phyloP scores from a whole-genome alignment of 2,888 invertebrate genomes.

The Choreutis nemorana region DNA sequence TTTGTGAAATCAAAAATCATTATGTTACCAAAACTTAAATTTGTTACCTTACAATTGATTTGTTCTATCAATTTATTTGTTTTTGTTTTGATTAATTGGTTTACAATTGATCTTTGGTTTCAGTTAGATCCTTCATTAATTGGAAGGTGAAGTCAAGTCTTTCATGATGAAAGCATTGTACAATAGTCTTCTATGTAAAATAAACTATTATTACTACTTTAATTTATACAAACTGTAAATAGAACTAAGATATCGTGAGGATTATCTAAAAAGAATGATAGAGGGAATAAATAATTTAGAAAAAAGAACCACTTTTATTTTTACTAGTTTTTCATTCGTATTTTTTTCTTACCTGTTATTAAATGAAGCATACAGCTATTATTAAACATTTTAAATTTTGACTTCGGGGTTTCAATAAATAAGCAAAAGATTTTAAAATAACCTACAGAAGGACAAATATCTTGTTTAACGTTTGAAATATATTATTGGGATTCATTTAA shows the following conservation, averaged over 20 bases:
- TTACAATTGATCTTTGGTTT: constrained; percentile 12
- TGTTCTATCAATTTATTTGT: constrained; percentile 14
- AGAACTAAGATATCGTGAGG: constrained; percentile 56
- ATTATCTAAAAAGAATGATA: constrained; percentile 59
- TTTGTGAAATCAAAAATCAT: constrained; percentile 35
- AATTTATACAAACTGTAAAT: constrained; percentile 66
- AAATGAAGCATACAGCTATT: too few species aligned
- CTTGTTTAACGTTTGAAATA: too few species aligned
- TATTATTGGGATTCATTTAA: too few species aligned
- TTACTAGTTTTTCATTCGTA: too few species aligned
- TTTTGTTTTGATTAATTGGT: constrained; percentile 13
- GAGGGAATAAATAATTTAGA: constrained; percentile 59
- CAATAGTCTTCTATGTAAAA: constrained; percentile 58
- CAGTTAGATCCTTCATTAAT: constrained; percentile 16
- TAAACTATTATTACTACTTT: constrained; percentile 55
- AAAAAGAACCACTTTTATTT: constrained; percentile 12
- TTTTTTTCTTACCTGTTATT: too few species aligned
- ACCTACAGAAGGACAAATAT: too few species aligned
- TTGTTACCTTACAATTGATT: constrained; percentile 24
- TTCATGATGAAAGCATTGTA: constrained; percentile 53
- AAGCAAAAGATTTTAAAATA: too few species aligned
- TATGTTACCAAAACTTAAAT: constrained; percentile 35
- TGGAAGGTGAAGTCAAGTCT: constrained; percentile 46
- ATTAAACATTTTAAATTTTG: too few species aligned
- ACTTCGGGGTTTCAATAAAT: too few species aligned